Base-by-base conservation (phyloP, 37 sponge, comb jelly and placozoan genomes). In the Ianthella basta region DNA sequence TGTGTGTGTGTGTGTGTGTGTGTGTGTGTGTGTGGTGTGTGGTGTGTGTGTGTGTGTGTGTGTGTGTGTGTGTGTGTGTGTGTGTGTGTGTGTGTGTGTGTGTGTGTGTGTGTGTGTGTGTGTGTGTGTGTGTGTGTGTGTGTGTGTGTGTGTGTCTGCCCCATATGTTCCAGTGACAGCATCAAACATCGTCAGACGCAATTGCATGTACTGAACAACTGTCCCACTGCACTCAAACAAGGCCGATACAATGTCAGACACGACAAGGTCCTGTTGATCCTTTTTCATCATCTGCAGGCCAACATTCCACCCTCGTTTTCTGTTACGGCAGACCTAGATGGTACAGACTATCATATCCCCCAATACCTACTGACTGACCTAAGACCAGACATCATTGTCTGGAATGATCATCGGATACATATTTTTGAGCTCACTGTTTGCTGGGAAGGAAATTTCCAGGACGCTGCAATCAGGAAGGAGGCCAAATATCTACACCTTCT, bases 41-140 rank as follows among this genome's bases (percentile, higher is more conserved):
- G 29, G 39, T 63, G 40, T 63, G 65, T 60, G 63, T 82, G 82
- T 82, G 64, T 12, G 79, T 78, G 55, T 41, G 79, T 78, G 54
- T 12, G 55, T 41, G 50, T 39, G 79, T 78, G 79, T 78, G 79
- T 78, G 79, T 78, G 79, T 78, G 79, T 78, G 79, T 41, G 79
- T 41, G 79, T 41, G 55, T 41, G 55, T 10, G 54, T 78, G 79
- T 78, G 50, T 78, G 79, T 78, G 79, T 78, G 79, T 72, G 74
- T 16, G 38, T 35, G 34, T 35, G 38, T 72, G 74, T 29, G 34
- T 36, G 74, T 35, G 38, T 72, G 74, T 35, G 74, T 10, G 37
- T 32, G 10, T 72, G 74, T 32, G 74, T 36, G 74, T 36, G 74
- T 78, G 79, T 44, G 55, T 78, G 54, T 78, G 79, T 78, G 79